These are phyloP conservation scores for Tinea trinotella DNA, from an alignment of 2,888 invertebrate species.

Conservation along the genomic window DNA sequence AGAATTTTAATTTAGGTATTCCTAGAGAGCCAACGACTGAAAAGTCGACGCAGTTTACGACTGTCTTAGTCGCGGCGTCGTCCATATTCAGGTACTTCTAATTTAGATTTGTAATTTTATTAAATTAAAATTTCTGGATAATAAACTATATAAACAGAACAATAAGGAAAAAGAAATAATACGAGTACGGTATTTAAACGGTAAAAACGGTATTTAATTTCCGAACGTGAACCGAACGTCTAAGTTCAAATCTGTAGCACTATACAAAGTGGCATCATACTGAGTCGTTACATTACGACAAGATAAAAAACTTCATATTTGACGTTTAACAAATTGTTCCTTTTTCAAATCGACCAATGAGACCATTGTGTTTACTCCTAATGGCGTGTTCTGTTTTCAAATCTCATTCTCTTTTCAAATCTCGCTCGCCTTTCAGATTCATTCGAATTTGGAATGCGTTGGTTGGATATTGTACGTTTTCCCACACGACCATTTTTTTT, in stretches of 20 bases:
- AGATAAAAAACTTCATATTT: constrained; percentile 70
- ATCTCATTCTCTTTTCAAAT: constrained; percentile 72
- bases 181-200: no score
- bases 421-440: constrained; percentile 66
- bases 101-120: no score
- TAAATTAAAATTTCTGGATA: no score
- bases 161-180: no score
- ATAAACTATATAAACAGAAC: no score
- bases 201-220: no score
- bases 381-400: constrained; percentile 72
- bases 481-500: constrained; percentile 60
- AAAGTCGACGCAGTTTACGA: no score
- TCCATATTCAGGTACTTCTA: no score
- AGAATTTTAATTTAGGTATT: no score
- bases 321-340: constrained; percentile 74
- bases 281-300: constrained; percentile 63
- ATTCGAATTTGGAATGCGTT: constrained; percentile 70
- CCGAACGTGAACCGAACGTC: no score
- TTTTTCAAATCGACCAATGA: constrained; percentile 73
- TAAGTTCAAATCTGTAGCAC: neutral
- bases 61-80: no score
- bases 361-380: constrained; percentile 69
- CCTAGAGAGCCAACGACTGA: no score
- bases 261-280: constrained; percentile 34
- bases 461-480: constrained; percentile 56